Percentiles rank a stretch among this genome's conserved stretches.
Conservation (phyloP, 1,140 invertebrate genomes). For the Hylaeus anthracinus region DNA sequence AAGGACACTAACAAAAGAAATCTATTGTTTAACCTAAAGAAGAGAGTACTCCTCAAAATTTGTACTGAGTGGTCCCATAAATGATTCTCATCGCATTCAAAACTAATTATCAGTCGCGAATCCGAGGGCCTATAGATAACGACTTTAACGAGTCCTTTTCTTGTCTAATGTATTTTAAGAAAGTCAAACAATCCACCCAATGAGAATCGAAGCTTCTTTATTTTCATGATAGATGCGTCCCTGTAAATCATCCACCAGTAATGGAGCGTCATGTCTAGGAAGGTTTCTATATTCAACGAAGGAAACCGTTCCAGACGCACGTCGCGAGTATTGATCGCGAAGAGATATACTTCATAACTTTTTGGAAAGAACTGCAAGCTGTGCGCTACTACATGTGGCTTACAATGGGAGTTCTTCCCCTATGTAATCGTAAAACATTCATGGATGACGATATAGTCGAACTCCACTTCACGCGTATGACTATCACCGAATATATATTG, state of each 20-base stretch:
- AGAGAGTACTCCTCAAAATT: background rate
- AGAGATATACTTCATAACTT: constrained; percentile 11
- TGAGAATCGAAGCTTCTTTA: too few relatives aligned
- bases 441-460: constrained; percentile 9
- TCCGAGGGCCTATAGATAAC: too few relatives aligned
- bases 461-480: background rate
- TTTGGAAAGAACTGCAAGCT: constrained; percentile 11
- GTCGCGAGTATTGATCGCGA: constrained; percentile 21
- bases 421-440: constrained; percentile 17
- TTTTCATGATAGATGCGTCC: background rate
- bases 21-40: too few relatives aligned
- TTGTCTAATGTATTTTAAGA: too few relatives aligned
- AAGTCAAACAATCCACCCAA: too few relatives aligned
- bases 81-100: too few relatives aligned
- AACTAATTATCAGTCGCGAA: too few relatives aligned
- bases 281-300: constrained; percentile 25
- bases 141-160: too few relatives aligned
- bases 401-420: background rate
- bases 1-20: too few relatives aligned
- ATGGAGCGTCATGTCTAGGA: background rate
- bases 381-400: background rate
- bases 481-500: background rate
- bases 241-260: background rate
- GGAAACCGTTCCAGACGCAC: constrained; percentile 25
- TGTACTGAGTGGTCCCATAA: background rate